Conservation (phyloP, 2,113 vertebrate genomes). For the Propithecus coquereli region DNA sequence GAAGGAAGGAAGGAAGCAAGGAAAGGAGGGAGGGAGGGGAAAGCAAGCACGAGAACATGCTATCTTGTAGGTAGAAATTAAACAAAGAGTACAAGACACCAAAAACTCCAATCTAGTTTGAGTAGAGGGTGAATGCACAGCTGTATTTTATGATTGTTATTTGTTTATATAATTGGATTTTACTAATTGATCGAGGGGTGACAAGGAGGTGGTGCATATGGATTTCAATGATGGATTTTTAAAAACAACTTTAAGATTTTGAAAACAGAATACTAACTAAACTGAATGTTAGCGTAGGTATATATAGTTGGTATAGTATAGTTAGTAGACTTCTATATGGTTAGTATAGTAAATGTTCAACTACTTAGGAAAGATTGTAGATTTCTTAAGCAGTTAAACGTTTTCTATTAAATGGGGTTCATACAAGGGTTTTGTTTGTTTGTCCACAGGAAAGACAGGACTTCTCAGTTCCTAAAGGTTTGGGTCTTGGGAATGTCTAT, state of each 20-base stretch:
- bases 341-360: not conserved
- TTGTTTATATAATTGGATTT: not conserved
- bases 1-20: accelerated
- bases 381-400: not conserved
- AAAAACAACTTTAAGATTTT: not conserved
- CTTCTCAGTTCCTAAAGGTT: not conserved
- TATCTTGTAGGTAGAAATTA: not conserved
- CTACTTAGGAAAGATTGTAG: not conserved
- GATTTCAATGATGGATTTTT: not conserved
- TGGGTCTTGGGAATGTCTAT: not conserved
- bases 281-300: not conserved
- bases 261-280: not conserved
- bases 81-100: not conserved
- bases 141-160: not conserved
- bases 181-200: not conserved
- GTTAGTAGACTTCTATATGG: not conserved
- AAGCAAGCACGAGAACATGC: not conserved
- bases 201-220: not conserved
- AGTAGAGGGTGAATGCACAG: not conserved
- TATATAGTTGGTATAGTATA: not conserved
- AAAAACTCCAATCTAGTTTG: not conserved
- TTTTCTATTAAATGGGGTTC: not conserved
- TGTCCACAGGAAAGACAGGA: not conserved
- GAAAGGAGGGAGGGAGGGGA: accelerated
- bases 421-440: not conserved